Evolutionary conservation across 2,888 invertebrate species (phyloP).

Genomic region (Chymomyza procnemis): DNA sequence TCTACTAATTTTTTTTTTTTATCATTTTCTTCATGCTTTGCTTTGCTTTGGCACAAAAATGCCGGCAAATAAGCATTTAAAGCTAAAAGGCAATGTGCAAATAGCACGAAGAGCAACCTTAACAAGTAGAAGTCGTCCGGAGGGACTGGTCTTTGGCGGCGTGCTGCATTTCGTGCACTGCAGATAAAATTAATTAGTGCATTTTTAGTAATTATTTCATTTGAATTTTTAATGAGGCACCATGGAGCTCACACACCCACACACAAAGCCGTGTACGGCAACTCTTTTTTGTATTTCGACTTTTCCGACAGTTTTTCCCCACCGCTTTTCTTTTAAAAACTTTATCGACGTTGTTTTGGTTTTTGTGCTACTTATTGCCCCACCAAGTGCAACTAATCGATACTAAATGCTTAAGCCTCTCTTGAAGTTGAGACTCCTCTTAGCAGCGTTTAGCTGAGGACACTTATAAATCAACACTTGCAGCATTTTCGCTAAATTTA

Average conservation of each 20-base stretch:
- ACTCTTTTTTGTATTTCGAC: background rate
- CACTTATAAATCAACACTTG: background rate
- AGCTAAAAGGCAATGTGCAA: background rate
- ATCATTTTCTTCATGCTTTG: background rate
- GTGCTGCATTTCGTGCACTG: conserved; percentile 19
- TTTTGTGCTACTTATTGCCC: background rate
- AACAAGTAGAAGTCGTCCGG: background rate
- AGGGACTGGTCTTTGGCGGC: background rate
- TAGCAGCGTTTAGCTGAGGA: background rate
- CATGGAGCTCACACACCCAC: conserved; percentile 23
- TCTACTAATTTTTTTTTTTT: conserved; percentile 2
- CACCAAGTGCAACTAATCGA: background rate
- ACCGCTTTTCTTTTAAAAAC: background rate
- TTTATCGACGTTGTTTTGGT: background rate
- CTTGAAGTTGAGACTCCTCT: background rate
- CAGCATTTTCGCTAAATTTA: background rate
- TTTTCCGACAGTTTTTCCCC: background rate
- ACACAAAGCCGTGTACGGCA: conserved; percentile 5
- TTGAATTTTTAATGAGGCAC: conserved; percentile 34
- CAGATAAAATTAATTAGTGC: conserved; percentile 50
- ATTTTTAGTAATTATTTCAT: conserved; percentile 35
- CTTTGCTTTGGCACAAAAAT: background rate
- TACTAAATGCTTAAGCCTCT: background rate
- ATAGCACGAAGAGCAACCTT: background rate
- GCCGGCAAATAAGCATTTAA: background rate